Conservation (phyloP, 2,113 vertebrate species). For the Misgurnus anguillicaudatus region DNA sequence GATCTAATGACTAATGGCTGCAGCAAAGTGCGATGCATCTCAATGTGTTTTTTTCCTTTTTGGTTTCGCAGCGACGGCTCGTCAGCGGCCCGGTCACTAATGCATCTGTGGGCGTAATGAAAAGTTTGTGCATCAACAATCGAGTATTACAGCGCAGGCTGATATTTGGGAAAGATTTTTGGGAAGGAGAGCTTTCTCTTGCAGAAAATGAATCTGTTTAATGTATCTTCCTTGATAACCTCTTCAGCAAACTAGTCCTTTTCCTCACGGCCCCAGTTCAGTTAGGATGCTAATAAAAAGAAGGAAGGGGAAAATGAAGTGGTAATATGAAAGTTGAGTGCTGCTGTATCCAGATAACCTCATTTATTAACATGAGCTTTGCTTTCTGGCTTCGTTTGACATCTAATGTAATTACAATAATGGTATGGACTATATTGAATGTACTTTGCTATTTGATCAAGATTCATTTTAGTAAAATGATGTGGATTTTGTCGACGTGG, state of each 20-base stretch:
- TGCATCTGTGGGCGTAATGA: constrained; percentile 28
- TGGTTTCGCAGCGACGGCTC: constrained; percentile 5
- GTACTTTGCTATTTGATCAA: constrained; percentile 40
- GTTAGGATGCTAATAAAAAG: constrained; percentile 9
- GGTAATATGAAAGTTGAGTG: constrained; percentile 40
- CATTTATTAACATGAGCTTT: constrained; percentile 37
- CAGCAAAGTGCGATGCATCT: constrained; percentile 16
- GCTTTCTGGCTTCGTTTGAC: constrained; percentile 40
- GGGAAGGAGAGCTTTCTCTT: constrained; percentile 1
- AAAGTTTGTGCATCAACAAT: constrained; percentile 40
- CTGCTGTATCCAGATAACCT: constrained; percentile 33
- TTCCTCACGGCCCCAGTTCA: constrained; percentile 39
- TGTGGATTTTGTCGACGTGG: constrained; percentile 34
- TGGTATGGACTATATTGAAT: constrained; percentile 48
- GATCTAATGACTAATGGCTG: constrained; percentile 34
- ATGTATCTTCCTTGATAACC: constrained; percentile 24
- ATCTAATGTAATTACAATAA: constrained; percentile 58
- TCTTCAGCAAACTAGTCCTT: constrained; percentile 11
- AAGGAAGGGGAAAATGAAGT: constrained; percentile 26
- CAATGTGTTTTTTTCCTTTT: background rate
- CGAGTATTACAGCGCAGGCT: constrained; percentile 22
- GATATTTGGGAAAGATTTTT: constrained; percentile 10
- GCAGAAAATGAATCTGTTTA: constrained; percentile 43
- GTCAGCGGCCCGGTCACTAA: constrained; percentile 9
- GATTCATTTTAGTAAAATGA: constrained; percentile 45